Conservation (phyloP, 2,888 invertebrate species). For the Meliscaeva auricollis region DNA sequence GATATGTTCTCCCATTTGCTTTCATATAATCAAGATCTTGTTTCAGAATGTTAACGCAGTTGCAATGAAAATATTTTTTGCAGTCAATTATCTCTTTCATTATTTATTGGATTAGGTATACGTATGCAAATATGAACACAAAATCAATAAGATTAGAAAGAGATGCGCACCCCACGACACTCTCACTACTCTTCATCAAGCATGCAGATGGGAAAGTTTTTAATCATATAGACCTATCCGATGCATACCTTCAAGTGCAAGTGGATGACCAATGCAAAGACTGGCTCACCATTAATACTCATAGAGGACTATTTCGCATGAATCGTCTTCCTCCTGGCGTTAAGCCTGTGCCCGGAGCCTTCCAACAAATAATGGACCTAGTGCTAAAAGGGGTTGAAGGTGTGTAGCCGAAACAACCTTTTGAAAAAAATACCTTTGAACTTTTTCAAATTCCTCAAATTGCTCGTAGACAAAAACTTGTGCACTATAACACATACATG, state of each 20-base stretch:
- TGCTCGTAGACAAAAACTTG: no score
- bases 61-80: background rate
- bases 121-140: no score
- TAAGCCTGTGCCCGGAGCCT: background rate
- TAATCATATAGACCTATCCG: background rate
- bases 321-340: constrained; percentile 14
- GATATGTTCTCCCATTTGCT: background rate
- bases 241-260: constrained; percentile 10
- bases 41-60: background rate
- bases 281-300: constrained; percentile 14
- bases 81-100: background rate
- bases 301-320: background rate
- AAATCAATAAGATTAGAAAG: background rate
- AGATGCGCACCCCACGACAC: no score
- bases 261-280: constrained; percentile 16
- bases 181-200: background rate
- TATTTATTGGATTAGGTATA: no score
- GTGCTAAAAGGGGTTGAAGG: no score
- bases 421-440: no score
- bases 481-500: no score
- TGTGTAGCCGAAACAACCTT: no score
- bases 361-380: no score
- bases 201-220: background rate
- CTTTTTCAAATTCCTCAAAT: no score
- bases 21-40: constrained; percentile 7